Conservation (phyloP, 2,888 invertebrate species). For the Harmothoe impar region DNA sequence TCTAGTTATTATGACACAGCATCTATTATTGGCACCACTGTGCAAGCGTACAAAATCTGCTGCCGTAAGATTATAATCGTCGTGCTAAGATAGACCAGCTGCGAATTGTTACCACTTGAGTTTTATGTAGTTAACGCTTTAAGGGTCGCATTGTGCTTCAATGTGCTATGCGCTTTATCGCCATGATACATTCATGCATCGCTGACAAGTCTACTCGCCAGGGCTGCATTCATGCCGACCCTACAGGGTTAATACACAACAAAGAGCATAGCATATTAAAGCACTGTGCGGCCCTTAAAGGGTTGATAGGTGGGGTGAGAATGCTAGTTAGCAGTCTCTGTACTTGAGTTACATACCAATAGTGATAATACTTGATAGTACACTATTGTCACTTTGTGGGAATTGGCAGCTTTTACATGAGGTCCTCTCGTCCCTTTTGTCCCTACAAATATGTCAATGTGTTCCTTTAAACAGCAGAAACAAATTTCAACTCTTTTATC, state of each 20-base stretch:
- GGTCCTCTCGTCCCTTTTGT: no score
- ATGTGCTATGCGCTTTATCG: no score
- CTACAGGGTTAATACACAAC: background rate
- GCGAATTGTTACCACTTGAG: background rate
- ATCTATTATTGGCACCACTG: background rate
- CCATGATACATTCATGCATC: background rate
- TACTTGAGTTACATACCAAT: no score
- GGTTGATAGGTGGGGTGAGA: no score
- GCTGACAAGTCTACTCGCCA: background rate
- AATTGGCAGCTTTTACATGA: no score
- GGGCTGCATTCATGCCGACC: background rate
- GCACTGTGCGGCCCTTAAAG: background rate
- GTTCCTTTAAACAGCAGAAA: no score
- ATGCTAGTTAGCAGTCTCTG: no score
- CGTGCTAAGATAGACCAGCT: background rate
- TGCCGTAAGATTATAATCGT: constrained; percentile 6
- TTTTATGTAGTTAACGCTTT: background rate
- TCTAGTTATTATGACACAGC: background rate
- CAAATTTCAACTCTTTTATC: background rate
- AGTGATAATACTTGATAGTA: no score
- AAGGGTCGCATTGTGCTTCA: no score
- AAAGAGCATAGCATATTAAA: no score
- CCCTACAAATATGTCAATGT: no score
- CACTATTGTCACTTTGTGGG: no score
- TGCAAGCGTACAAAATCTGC: constrained; percentile 12